These are phyloP conservation scores for Semnornis frantzii DNA, from an alignment of 2,113 vertebrate species.

Conservation along the genomic window DNA sequence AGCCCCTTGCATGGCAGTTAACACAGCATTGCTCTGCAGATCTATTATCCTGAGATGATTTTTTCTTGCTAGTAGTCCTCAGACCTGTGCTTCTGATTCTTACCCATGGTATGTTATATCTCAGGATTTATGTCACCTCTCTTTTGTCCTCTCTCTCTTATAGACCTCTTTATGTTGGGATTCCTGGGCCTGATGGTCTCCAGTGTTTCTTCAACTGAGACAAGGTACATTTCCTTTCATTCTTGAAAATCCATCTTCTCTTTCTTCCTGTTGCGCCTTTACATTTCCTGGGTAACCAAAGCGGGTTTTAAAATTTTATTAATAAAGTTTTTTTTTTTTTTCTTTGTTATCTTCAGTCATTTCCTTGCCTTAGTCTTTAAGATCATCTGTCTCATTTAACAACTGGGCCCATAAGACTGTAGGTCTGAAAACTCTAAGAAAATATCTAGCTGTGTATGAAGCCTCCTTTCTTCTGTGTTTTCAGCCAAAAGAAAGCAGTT, in stretches of 20 bases:
- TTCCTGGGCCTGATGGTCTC: not conserved
- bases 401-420: not conserved
- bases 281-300: not conserved
- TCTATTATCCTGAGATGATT: not conserved
- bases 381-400: not conserved
- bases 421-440: not conserved
- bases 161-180: not conserved
- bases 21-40: not conserved
- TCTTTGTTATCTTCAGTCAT: not conserved
- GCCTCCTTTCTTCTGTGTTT: not conserved
- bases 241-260: not conserved
- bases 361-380: not conserved
- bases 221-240: not conserved
- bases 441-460: not conserved
- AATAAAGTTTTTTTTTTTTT: too few relatives aligned
- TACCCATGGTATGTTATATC: not conserved
- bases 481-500: not conserved
- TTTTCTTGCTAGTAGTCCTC: not conserved
- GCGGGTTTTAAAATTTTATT: too few relatives aligned
- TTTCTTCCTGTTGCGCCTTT: not conserved
- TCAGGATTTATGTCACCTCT: not conserved
- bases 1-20: not conserved
- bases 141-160: not conserved
- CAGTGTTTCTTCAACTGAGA: not conserved
- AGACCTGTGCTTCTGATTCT: not conserved